Evolutionary conservation across 2,113 vertebrate genomes (phyloP).

Genomic region (Callaeas wilsoni): DNA sequence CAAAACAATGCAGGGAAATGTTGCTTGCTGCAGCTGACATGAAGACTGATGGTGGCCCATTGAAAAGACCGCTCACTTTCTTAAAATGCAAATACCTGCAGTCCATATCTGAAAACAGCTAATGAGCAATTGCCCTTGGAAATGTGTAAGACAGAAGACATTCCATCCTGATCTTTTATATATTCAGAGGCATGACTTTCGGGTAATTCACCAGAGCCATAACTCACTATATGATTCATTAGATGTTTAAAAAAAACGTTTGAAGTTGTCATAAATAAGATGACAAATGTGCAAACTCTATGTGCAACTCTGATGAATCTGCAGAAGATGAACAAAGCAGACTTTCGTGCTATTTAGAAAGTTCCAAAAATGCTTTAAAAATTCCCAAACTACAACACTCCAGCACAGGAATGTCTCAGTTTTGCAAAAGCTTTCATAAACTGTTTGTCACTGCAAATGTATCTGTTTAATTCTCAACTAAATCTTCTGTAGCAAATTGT

Average conservation of each 20-base stretch:
- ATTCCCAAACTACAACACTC: background rate
- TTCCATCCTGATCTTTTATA: background rate
- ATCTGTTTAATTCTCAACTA: background rate
- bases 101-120: background rate
- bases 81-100: conserved; percentile 37
- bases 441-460: background rate
- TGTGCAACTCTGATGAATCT: background rate
- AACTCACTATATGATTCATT: conserved; percentile 30
- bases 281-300: background rate
- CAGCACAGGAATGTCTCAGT: background rate
- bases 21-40: background rate
- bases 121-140: conserved; percentile 29
- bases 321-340: background rate
- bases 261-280: background rate
- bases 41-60: conserved; percentile 19
- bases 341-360: background rate
- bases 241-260: background rate
- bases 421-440: background rate
- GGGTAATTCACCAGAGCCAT: conserved; percentile 17
- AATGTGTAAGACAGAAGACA: background rate
- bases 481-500: background rate
- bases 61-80: background rate
- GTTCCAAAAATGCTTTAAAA: background rate
- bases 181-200: conserved; percentile 12
- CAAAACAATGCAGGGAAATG: background rate